These are phyloP conservation scores for Lamproptera curius DNA, from an alignment of 2,888 invertebrate genomes.

Conservation along the genomic window DNA sequence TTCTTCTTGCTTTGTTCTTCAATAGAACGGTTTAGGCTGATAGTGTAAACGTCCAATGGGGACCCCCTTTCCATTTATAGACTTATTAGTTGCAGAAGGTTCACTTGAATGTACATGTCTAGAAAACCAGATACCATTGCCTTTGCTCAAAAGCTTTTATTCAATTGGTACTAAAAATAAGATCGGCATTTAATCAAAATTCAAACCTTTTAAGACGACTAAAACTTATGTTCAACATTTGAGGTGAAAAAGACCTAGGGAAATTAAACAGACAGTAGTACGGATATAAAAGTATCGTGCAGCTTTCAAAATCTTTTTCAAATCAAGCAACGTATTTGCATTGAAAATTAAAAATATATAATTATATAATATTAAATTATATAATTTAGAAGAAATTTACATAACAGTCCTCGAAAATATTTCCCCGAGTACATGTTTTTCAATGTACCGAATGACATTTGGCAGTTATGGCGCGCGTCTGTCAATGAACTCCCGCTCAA, in stretches of 20 bases:
- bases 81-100: no score
- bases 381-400: background rate
- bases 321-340: background rate
- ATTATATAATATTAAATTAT: background rate
- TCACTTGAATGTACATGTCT: background rate
- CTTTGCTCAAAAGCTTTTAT: background rate
- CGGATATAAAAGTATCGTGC: slow-evolving; percentile 5
- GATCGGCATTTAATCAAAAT: slow-evolving; percentile 1
- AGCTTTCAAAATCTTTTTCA: slow-evolving; percentile 5
- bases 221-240: slow-evolving; percentile 1
- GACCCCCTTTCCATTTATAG: no score
- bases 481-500: slow-evolving; percentile 17
- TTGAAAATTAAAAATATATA: background rate
- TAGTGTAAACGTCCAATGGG: no score
- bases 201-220: slow-evolving; percentile 3
- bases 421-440: background rate
- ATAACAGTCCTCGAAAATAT: slow-evolving; percentile 4
- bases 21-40: no score
- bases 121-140: background rate
- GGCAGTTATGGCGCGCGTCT: slow-evolving; percentile 6
- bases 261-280: slow-evolving; percentile 11
- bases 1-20: no score
- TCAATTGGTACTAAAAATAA: no score
- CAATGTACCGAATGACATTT: slow-evolving; percentile 13
- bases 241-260: slow-evolving; percentile 10